These are phyloP conservation scores for Sthenelais limicola DNA, from an alignment of 2,888 invertebrate species.

Conservation along the genomic window DNA sequence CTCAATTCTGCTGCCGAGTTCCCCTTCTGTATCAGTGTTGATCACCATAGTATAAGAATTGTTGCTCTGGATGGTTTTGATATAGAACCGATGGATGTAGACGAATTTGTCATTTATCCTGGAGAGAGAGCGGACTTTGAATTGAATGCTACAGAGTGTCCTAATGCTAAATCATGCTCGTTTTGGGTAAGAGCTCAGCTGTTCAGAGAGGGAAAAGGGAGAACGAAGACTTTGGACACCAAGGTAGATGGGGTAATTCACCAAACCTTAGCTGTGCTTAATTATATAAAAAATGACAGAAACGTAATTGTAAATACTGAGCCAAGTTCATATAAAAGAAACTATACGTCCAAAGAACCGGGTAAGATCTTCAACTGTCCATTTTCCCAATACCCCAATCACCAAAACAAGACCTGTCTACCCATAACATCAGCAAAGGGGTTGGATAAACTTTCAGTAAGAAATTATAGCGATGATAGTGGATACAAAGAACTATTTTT, in stretches of 20 bases:
- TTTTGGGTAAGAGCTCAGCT: conserved; percentile 22
- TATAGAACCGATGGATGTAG: background rate
- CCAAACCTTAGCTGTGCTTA: conserved; percentile 3
- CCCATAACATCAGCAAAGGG: background rate
- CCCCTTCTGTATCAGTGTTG: conserved; percentile 12
- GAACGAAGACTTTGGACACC: background rate
- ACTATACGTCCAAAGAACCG: background rate
- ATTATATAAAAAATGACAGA: background rate
- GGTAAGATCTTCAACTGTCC: conserved; percentile 33
- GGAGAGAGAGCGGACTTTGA: conserved; percentile 23
- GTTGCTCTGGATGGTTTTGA: conserved; percentile 25
- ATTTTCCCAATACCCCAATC: background rate
- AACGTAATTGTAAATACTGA: background rate
- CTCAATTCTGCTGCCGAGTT: conserved; percentile 25
- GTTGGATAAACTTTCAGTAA: background rate
- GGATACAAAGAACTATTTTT: conserved; percentile 17
- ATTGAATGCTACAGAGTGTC: background rate
- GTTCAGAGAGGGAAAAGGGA: background rate
- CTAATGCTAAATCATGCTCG: background rate
- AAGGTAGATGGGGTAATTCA: background rate
- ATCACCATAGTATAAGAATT: conserved; percentile 16
- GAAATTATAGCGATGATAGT: background rate
- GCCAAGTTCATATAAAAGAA: background rate
- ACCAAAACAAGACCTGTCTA: background rate
- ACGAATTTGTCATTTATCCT: conserved; percentile 3